Evolutionary conservation across 2,797 vertebrate species (phyloP).

Genomic region (Trichosurus vulpecula): DNA sequence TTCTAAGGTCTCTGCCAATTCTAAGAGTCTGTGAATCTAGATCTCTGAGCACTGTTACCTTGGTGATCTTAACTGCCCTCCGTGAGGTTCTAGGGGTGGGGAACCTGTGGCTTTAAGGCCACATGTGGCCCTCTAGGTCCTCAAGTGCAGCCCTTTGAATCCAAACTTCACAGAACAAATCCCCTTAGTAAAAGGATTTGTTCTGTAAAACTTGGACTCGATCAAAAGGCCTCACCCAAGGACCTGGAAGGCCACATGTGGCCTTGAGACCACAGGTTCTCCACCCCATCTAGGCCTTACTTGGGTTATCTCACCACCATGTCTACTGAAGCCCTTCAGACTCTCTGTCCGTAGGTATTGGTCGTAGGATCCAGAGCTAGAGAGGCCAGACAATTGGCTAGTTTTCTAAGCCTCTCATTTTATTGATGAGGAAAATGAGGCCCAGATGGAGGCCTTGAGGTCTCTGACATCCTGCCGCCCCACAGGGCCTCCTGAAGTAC

Average conservation of each 20-base stretch:
- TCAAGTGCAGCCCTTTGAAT: no score
- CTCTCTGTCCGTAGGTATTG: background rate
- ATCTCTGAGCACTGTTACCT: background rate
- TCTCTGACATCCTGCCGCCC: background rate
- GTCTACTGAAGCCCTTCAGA: background rate
- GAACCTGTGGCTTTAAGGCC: no score
- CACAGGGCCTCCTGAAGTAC: background rate
- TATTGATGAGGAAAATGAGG: background rate
- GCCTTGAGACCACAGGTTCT: no score
- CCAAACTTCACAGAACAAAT: no score
- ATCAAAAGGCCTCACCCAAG: no score
- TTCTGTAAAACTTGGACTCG: no score
- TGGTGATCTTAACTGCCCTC: background rate
- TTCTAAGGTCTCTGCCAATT: background rate
- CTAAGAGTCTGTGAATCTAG: background rate
- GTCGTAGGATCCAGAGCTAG: background rate
- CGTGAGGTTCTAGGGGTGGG: background rate
- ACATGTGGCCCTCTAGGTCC: no score
- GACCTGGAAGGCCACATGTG: no score
- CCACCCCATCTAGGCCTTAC: background rate
- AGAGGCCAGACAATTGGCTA: background rate
- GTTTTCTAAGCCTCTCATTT: background rate
- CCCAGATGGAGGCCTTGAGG: background rate
- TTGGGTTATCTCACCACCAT: background rate
- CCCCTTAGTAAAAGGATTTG: no score